phyloP scores from a whole-genome alignment of 2,797 vertebrate genomes.

The Muscicapa striata region DNA sequence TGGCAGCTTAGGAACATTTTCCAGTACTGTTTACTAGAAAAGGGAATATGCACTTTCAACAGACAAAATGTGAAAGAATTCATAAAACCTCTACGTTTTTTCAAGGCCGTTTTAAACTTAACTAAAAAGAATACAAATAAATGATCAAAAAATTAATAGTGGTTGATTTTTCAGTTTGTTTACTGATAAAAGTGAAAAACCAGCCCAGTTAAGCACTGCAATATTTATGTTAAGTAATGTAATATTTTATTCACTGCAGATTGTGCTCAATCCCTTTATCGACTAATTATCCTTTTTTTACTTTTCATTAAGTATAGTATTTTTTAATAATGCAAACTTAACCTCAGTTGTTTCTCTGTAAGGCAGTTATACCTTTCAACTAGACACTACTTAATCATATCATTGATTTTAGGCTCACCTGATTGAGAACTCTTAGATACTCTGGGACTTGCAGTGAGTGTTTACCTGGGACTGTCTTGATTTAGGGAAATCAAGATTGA shows the following conservation, averaged over 20 bases:
- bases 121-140: no score
- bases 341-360: neutral
- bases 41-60: neutral
- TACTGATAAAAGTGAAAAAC: neutral
- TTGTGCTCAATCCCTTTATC: neutral
- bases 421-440: neutral
- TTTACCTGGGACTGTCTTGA: neutral
- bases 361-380: neutral
- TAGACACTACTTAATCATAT: neutral
- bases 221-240: neutral
- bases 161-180: neutral
- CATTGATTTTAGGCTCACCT: neutral
- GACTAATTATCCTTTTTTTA: neutral
- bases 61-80: neutral
- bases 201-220: neutral
- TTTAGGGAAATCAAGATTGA: neutral
- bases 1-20: neutral
- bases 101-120: neutral
- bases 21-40: neutral
- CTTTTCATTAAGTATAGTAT: neutral
- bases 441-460: neutral
- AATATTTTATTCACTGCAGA: constrained; percentile 7
- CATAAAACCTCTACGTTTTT: neutral
- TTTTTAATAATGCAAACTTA: neutral
- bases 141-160: neutral